A percentile compares a stretch with the other conserved stretches of the same genome.
Evolutionary conservation across 2,888 invertebrate species (phyloP).

Genomic region (Cabera pusaria): DNA sequence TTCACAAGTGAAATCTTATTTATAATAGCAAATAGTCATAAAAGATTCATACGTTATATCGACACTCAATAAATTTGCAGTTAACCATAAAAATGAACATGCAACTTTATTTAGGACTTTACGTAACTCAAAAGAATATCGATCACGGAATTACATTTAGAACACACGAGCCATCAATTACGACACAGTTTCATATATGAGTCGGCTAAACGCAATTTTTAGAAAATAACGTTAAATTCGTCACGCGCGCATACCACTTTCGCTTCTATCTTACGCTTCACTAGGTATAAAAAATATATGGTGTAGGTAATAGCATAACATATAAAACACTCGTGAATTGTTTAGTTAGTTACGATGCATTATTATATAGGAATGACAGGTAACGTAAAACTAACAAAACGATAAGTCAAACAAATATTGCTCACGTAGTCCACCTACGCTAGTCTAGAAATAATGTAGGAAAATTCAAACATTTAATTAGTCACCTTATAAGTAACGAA

Average conservation of each 20-base stretch:
- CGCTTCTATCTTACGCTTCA: conserved; percentile 58
- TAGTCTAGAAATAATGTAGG: conserved; percentile 62
- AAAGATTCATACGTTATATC: conserved; percentile 1
- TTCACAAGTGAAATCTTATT: conserved; percentile 2
- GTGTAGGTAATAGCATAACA: too few species aligned
- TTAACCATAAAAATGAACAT: conserved; percentile 1
- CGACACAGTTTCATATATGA: conserved; percentile 35
- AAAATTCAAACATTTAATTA: conserved; percentile 77
- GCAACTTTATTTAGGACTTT: conserved; percentile 21
- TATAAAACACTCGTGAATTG: conserved; percentile 29
- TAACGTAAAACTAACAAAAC: conserved; percentile 28
- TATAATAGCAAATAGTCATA: conserved; percentile 1
- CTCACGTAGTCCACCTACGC: conserved; percentile 61
- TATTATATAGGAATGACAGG: conserved; percentile 23
- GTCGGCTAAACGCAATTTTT: conserved; percentile 46
- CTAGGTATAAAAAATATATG: conserved; percentile 40
- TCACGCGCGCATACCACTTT: conserved; percentile 56
- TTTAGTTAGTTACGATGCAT: conserved; percentile 30
- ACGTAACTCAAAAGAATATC: conserved; percentile 36
- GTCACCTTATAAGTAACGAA: conserved; percentile 67
- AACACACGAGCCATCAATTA: conserved; percentile 35
- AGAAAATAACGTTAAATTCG: conserved; percentile 44
- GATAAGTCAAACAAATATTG: conserved; percentile 53
- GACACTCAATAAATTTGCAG: not conserved
- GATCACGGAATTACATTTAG: conserved; percentile 34